Percentiles rank a stretch among this genome's conserved stretches.
phyloP scores from a whole-genome alignment of 2,113 vertebrate genomes.

The Campylomormyrus tamandua region DNA sequence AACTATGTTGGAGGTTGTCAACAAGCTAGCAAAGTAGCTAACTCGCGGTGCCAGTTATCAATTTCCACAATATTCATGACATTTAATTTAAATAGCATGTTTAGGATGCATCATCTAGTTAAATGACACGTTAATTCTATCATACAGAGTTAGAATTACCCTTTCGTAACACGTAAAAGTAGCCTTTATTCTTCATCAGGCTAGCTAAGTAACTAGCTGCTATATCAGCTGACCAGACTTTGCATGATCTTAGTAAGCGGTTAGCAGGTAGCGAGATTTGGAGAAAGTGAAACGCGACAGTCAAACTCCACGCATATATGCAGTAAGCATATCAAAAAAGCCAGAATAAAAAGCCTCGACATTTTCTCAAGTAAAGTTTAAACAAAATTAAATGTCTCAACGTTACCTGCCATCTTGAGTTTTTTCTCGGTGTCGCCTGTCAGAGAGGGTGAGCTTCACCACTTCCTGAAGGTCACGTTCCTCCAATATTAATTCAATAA shows the following conservation, averaged over 20 bases:
- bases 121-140: not conserved
- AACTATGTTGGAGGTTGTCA: not conserved
- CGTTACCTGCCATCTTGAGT: conserved; percentile 72
- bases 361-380: not conserved
- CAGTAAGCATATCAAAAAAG: not conserved
- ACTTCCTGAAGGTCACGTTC: conserved; percentile 55
- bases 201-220: conserved; percentile 28
- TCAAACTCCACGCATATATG: not conserved
- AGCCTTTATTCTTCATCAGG: not conserved
- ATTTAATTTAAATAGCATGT: not conserved
- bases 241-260: conserved; percentile 26
- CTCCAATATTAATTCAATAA: not conserved
- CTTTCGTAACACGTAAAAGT: not conserved
- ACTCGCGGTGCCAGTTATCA: not conserved
- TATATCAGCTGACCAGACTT: conserved; percentile 36
- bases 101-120: not conserved
- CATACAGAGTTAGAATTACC: not conserved
- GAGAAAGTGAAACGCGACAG: not conserved
- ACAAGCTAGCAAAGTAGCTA: conserved; percentile 1
- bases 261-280: not conserved
- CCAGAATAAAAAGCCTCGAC: not conserved
- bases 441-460: conserved; percentile 42
- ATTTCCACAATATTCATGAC: not conserved
- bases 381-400: conserved; percentile 38
- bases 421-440: conserved; percentile 58